These are phyloP conservation scores for Lasiurus borealis DNA, from an alignment of 2,113 vertebrate species.

Conservation along the genomic window DNA sequence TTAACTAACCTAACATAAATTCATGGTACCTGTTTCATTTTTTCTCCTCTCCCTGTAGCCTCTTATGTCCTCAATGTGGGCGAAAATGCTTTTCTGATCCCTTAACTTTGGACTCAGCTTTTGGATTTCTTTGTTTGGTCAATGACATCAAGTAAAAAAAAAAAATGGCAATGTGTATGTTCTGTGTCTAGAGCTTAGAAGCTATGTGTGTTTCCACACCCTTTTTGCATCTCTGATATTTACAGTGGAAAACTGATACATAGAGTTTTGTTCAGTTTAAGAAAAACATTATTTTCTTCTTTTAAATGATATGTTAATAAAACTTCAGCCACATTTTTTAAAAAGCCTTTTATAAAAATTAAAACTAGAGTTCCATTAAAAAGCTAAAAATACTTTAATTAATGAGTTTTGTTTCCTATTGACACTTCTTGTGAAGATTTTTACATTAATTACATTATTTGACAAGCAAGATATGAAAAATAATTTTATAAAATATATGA, in stretches of 20 bases:
- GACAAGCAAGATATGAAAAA: slow-evolving; percentile 68
- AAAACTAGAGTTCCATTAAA: slow-evolving; percentile 34
- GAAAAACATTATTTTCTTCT: neutral
- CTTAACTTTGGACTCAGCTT: neutral
- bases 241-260: neutral
- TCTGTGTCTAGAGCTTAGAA: neutral
- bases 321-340: neutral
- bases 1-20: neutral
- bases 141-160: neutral
- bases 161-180: neutral
- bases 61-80: neutral
- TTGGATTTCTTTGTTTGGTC: neutral
- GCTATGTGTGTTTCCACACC: accelerated
- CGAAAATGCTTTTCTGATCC: neutral
- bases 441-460: slow-evolving; percentile 26
- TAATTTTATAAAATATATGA: slow-evolving; percentile 46
- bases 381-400: slow-evolving; percentile 63
- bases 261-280: neutral
- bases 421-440: slow-evolving; percentile 52
- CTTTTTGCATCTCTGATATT: neutral
- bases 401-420: slow-evolving; percentile 56
- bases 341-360: slow-evolving; percentile 21
- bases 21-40: neutral
- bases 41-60: neutral
- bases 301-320: slow-evolving; percentile 49